These are phyloP conservation scores for Epinephelus coioides DNA, from an alignment of 2,797 vertebrate genomes.

Conservation along the genomic window DNA sequence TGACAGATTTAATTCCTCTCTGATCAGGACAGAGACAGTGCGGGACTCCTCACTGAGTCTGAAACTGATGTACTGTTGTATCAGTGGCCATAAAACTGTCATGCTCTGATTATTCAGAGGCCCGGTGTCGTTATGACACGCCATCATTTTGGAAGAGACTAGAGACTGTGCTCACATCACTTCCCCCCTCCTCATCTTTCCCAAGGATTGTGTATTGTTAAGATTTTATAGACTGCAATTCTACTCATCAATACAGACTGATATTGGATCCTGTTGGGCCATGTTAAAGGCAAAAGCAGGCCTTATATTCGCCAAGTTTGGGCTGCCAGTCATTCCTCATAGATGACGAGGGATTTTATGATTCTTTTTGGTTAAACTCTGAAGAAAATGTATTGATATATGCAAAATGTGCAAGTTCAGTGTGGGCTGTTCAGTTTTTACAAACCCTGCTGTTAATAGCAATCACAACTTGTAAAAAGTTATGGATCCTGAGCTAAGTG, in stretches of 20 bases:
- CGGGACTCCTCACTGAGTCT: not conserved
- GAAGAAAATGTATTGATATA: not conserved
- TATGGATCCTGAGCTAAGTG: constrained; percentile 2
- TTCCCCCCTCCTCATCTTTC: not conserved
- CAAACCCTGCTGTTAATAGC: not conserved
- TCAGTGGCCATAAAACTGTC: constrained; percentile 18
- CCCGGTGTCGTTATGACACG: not conserved
- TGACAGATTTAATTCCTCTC: not conserved
- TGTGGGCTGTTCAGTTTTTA: not conserved
- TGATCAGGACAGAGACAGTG: not conserved
- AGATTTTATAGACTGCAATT: not conserved
- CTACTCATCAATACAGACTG: no score
- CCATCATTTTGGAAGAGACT: not conserved
- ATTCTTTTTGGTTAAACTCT: not conserved
- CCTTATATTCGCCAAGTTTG: not conserved
- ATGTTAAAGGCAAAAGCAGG: not conserved
- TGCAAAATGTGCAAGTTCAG: not conserved
- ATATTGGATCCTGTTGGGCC: no score
- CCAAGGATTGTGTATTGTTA: not conserved
- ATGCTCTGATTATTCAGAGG: constrained; percentile 15
- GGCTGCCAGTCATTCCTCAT: no score
- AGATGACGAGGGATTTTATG: no score
- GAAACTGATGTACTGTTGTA: constrained; percentile 11
- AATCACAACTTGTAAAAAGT: not conserved
- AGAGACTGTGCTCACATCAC: not conserved